Conservation (phyloP, 2,113 vertebrate genomes). For the Aldabrachelys gigantea region DNA sequence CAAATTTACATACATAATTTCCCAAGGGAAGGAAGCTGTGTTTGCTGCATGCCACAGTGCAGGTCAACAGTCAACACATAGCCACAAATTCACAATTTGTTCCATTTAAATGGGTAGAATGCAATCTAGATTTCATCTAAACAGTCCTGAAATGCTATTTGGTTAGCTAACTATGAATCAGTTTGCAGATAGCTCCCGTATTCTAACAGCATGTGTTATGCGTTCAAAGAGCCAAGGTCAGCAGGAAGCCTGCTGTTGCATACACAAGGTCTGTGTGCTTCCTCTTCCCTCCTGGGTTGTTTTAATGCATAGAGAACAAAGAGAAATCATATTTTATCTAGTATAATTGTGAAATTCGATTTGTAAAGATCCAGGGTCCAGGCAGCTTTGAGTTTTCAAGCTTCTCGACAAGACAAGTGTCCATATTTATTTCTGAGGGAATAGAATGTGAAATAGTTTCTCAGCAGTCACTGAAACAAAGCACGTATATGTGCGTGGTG, state of each 20-base stretch:
- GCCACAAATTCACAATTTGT: not conserved
- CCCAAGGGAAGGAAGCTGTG: conserved; percentile 39
- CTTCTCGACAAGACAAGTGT: not conserved
- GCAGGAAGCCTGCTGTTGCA: conserved; percentile 51
- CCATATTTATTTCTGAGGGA: not conserved
- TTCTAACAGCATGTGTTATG: not conserved
- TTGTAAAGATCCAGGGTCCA: not conserved
- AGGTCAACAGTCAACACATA: conserved; percentile 33
- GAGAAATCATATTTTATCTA: conserved; percentile 26
- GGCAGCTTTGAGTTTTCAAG: not conserved
- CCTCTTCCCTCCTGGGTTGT: conserved; percentile 53
- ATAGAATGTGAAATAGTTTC: not conserved
- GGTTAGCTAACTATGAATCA: conserved; percentile 22
- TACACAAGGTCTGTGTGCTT: conserved; percentile 59
- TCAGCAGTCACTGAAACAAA: not conserved
- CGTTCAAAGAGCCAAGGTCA: conserved; percentile 46
- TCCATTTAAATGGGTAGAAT: not conserved
- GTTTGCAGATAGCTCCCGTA: conserved; percentile 37
- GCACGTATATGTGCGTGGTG: not conserved
- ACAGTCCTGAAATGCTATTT: conserved; percentile 30
- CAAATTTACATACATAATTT: not conserved
- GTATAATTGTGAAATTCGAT: not conserved
- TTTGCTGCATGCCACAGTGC: not conserved
- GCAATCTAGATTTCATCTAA: not conserved
- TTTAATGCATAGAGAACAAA: conserved; percentile 24